Evolutionary conservation across 2,113 vertebrate species (phyloP).

Genomic region (Rhizomys pruinosus): DNA sequence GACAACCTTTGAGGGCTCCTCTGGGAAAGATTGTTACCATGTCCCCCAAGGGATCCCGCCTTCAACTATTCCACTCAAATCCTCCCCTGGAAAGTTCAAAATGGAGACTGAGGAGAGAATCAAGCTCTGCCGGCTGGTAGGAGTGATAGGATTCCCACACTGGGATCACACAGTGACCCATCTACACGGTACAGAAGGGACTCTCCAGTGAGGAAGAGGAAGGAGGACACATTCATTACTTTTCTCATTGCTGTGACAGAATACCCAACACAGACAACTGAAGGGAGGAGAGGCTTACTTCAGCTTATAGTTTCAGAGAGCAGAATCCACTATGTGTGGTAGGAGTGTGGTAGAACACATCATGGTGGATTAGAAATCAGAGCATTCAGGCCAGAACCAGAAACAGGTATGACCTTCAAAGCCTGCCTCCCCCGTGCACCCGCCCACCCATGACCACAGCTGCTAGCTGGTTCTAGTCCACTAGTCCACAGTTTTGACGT

Average conservation of each 20-base stretch:
- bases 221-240: not conserved
- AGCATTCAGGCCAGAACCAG: not conserved
- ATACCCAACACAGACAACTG: not conserved
- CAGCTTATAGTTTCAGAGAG: too few species aligned
- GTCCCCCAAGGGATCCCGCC: not conserved
- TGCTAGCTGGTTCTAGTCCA: not conserved
- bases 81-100: not conserved
- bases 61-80: not conserved
- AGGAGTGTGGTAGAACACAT: not conserved
- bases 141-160: not conserved
- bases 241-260: not conserved
- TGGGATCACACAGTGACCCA: not conserved
- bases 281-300: not conserved
- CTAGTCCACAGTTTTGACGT: not conserved
- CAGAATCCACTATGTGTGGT: not conserved
- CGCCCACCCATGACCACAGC: too few species aligned
- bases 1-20: not conserved
- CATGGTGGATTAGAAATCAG: not conserved
- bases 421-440: too few species aligned
- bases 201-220: not conserved
- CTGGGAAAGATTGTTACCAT: not conserved
- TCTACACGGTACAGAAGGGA: not conserved
- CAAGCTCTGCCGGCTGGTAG: not conserved
- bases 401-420: not conserved
- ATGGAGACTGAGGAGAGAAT: not conserved